These are phyloP conservation scores for Didymodactylos carnosus DNA, from an alignment of 2,888 invertebrate genomes.

Conservation along the genomic window DNA sequence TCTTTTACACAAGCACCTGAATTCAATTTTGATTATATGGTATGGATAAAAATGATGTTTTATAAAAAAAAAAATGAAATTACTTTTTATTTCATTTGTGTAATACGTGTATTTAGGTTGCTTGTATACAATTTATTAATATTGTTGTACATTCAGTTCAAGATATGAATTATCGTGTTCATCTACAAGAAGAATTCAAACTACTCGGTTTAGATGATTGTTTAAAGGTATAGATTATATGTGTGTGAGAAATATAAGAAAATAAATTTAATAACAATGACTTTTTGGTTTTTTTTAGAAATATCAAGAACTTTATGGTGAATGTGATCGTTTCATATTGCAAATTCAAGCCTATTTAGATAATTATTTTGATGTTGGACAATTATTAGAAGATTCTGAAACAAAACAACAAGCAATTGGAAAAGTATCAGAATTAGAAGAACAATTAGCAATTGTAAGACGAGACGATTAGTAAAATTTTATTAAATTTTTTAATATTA, in stretches of 20 bases:
- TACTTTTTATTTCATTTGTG: too few relatives aligned
- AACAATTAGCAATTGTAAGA: conserved; percentile 43
- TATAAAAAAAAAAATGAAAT: background rate
- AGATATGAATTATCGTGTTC: conserved; percentile 97
- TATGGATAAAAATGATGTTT: background rate
- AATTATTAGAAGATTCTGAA: conserved; percentile 90
- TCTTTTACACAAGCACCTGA: conserved; percentile 82
- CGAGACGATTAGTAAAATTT: too few relatives aligned
- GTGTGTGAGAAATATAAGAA: background rate
- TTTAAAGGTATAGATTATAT: conserved; percentile 43
- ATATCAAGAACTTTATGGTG: conserved; percentile 16
- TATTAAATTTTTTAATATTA: too few relatives aligned
- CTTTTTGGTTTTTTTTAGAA: conserved; percentile 17
- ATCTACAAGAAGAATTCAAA: conserved; percentile 92
- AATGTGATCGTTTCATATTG: conserved; percentile 85
- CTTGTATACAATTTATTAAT: conserved; percentile 98
- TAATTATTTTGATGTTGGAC: conserved; percentile 91
- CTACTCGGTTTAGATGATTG: conserved; percentile 81
- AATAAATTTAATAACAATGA: conserved; percentile 36
- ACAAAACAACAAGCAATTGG: conserved; percentile 62
- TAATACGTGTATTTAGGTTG: conserved; percentile 42
- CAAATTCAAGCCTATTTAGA: conserved; percentile 95
- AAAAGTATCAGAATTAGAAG: conserved; percentile 75
- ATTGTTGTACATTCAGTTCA: conserved; percentile 97
- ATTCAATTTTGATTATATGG: conserved; percentile 18